Percentiles rank a stretch among this genome's conserved stretches.
Conservation (phyloP, 2,888 invertebrate genomes). For the Watsonalla cultraria region DNA sequence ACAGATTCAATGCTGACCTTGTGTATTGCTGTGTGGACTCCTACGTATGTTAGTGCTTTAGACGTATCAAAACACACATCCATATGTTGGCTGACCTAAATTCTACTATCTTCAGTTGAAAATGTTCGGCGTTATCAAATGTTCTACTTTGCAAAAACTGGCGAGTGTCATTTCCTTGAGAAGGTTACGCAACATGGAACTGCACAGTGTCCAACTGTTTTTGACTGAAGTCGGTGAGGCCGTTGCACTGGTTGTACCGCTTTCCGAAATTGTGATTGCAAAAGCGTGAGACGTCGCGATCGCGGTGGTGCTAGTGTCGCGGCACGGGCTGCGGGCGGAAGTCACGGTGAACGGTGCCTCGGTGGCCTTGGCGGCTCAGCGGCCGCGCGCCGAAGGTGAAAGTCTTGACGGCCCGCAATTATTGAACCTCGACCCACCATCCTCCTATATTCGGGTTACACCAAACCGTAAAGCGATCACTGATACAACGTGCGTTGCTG, state of each 20-base stretch:
- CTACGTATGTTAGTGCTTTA: slow-evolving; percentile 12
- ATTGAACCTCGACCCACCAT: slow-evolving; percentile 71
- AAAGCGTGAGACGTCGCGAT: slow-evolving; percentile 42
- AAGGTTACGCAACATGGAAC: slow-evolving; percentile 41
- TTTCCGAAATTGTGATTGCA: slow-evolving; percentile 60
- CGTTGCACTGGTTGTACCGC: slow-evolving; percentile 42
- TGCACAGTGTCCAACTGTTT: slow-evolving; percentile 37
- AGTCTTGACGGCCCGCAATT: slow-evolving; percentile 70
- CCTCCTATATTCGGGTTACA: slow-evolving; percentile 58
- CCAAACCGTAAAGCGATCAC: slow-evolving; percentile 24
- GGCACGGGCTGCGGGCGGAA: slow-evolving; percentile 51
- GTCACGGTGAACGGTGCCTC: slow-evolving; percentile 63
- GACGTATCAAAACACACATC: slow-evolving; percentile 9
- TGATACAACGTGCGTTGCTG: slow-evolving; percentile 21
- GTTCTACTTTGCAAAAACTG: slow-evolving; percentile 22
- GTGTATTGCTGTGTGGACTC: slow-evolving; percentile 15
- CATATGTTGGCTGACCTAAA: slow-evolving; percentile 10
- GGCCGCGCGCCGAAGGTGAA: slow-evolving; percentile 73
- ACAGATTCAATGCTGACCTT: slow-evolving; percentile 19
- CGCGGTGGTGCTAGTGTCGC: slow-evolving; percentile 18
- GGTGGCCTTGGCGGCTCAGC: slow-evolving; percentile 60
- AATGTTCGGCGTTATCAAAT: slow-evolving; percentile 25
- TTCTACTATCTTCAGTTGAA: slow-evolving; percentile 20
- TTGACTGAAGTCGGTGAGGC: slow-evolving; percentile 31
- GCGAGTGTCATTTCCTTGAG: slow-evolving; percentile 36